phyloP scores from a whole-genome alignment of 1,140 invertebrate genomes.

The Ectropis grisescens region DNA sequence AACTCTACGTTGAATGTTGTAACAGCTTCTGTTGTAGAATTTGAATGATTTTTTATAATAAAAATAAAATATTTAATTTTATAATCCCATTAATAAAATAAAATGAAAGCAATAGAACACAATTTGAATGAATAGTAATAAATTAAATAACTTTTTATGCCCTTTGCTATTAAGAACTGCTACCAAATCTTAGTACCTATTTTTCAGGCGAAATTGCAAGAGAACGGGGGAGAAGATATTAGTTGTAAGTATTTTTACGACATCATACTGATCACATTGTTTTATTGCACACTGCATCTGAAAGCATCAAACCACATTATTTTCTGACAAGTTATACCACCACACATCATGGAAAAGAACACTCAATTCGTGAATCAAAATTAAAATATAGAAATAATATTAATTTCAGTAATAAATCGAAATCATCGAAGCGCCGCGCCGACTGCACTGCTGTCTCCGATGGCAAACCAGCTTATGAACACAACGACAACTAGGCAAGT shows the following conservation, averaged over 20 bases:
- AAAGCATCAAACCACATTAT: too few species aligned
- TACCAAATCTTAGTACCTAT: slow-evolving; percentile 13
- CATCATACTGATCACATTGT: too few species aligned
- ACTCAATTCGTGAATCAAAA: too few species aligned
- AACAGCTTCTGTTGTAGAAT: slow-evolving; percentile 47
- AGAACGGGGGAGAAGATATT: slow-evolving; percentile 74
- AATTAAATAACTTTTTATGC: slow-evolving; percentile 9
- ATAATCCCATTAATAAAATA: neutral
- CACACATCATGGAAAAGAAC: too few species aligned
- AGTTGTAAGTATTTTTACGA: slow-evolving; percentile 73
- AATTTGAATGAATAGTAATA: neutral
- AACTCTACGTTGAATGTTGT: slow-evolving; percentile 38
- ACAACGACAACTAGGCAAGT: slow-evolving; percentile 81
- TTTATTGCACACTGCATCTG: too few species aligned
- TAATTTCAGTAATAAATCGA: slow-evolving; percentile 74
- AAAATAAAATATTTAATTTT: slow-evolving; percentile 3
- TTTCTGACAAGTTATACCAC: too few species aligned
- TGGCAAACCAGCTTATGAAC: slow-evolving; percentile 75
- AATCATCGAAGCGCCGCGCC: slow-evolving; percentile 81
- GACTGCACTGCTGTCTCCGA: slow-evolving; percentile 68
- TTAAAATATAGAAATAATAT: neutral
- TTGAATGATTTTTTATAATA: slow-evolving; percentile 9
- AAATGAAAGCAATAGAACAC: slow-evolving; percentile 1
- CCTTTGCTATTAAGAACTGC: too few species aligned
- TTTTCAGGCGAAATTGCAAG: slow-evolving; percentile 73